A percentile compares a stretch with the other conserved stretches of the same genome.
Evolutionary conservation across 2,888 invertebrate genomes (phyloP).

Genomic region (Pollenia labialis): DNA sequence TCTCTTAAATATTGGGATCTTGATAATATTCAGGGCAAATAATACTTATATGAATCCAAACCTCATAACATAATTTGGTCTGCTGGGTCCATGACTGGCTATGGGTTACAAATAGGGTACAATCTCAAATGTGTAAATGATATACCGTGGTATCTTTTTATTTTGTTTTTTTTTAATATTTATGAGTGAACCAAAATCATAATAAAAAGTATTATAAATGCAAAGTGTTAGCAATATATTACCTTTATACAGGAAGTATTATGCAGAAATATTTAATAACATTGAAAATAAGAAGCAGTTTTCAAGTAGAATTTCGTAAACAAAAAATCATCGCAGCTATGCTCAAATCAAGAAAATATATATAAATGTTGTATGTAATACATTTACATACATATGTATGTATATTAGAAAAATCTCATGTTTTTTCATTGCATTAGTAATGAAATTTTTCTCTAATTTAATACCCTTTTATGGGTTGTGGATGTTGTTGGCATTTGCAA

Average conservation of each 20-base stretch:
- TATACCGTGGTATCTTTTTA: background rate
- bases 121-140: too few species aligned
- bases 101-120: too few species aligned
- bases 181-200: background rate
- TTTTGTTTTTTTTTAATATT: constrained; percentile 32
- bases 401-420: constrained; percentile 6
- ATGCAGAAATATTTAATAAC: constrained; percentile 34
- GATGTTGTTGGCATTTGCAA: constrained; percentile 20
- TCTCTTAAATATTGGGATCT: too few species aligned
- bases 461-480: constrained; percentile 36
- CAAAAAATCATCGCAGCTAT: too few species aligned
- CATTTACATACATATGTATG: background rate
- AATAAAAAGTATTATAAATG: constrained; percentile 35
- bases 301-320: too few species aligned
- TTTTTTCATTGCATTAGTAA: constrained; percentile 32
- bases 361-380: background rate
- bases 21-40: too few species aligned
- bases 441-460: constrained; percentile 57
- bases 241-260: background rate
- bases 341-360: constrained; percentile 32
- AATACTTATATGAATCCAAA: too few species aligned
- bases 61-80: too few species aligned
- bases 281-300: constrained; percentile 37
- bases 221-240: constrained; percentile 46
- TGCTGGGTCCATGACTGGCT: too few species aligned